phyloP scores from a whole-genome alignment of 2,113 vertebrate species.

The Bujurquina vittata region DNA sequence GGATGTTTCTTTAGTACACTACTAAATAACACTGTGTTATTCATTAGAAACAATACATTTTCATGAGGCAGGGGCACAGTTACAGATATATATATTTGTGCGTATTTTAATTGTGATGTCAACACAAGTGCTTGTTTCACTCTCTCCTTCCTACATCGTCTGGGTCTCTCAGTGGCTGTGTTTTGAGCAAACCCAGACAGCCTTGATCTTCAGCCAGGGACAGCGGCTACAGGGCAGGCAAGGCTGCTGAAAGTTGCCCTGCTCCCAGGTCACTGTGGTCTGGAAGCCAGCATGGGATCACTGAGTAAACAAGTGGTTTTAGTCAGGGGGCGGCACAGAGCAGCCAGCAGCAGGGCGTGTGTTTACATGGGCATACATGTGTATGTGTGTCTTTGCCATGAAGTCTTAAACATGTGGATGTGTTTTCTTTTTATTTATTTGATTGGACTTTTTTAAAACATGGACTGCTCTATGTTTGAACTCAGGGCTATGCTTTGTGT shows the following conservation, averaged over 20 bases:
- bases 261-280: constrained; percentile 67
- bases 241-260: constrained; percentile 60
- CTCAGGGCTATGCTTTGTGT: constrained; percentile 8
- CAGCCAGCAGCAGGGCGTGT: constrained; percentile 28
- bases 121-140: background rate
- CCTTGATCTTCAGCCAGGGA: constrained; percentile 62
- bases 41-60: constrained; percentile 14
- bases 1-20: background rate
- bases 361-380: constrained; percentile 17
- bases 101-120: constrained; percentile 8
- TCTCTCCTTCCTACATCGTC: constrained; percentile 29
- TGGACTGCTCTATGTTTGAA: constrained; percentile 28
- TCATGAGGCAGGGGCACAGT: background rate
- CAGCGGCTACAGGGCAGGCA: constrained; percentile 39
- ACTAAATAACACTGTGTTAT: constrained; percentile 10
- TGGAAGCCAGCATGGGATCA: constrained; percentile 57
- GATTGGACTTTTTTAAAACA: background rate
- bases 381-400: constrained; percentile 6
- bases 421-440: background rate
- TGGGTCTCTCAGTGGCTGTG: constrained; percentile 16
- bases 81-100: background rate
- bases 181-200: constrained; percentile 53
- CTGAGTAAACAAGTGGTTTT: constrained; percentile 66
- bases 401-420: constrained; percentile 26
- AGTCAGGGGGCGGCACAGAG: constrained; percentile 37